Percentiles rank a stretch among this genome's conserved stretches.
phyloP scores from a whole-genome alignment of 2,888 invertebrate species.

The Cyaniris semiargus region DNA sequence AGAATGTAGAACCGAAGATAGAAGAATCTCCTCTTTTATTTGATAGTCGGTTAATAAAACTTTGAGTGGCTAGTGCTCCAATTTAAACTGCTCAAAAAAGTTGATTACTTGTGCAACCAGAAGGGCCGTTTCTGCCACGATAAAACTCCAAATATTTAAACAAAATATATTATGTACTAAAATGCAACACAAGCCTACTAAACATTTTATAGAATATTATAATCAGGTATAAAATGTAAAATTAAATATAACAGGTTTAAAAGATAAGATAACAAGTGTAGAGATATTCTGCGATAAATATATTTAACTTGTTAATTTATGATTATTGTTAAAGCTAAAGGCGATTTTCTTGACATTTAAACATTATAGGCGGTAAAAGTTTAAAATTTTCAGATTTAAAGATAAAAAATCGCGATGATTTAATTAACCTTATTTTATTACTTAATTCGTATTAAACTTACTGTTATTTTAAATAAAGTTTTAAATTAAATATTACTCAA shows the following conservation, averaged over 20 bases:
- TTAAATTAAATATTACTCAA: neutral
- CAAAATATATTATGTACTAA: neutral
- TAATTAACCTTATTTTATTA: slow-evolving; percentile 4
- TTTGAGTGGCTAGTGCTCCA: neutral
- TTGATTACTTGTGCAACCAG: too few species aligned
- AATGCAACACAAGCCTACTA: neutral
- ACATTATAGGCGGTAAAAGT: neutral
- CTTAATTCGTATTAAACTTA: neutral
- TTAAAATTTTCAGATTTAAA: neutral
- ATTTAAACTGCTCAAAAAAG: too few species aligned
- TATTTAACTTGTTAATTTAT: slow-evolving; percentile 23
- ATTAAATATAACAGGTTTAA: slow-evolving; percentile 12
- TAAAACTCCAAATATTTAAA: too few species aligned
- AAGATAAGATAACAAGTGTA: neutral
- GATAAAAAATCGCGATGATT: slow-evolving; percentile 11
- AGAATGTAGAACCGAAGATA: neutral
- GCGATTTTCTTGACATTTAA: slow-evolving; percentile 24
- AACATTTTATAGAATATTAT: neutral
- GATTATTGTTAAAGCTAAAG: neutral
- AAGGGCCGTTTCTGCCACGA: too few species aligned
- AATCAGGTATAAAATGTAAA: slow-evolving; percentile 17
- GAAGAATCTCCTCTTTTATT: neutral
- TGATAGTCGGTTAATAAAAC: neutral
- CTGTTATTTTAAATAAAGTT: neutral
- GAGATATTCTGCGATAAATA: slow-evolving; percentile 21